These are phyloP conservation scores for Sebastes vulpes DNA, from an alignment of 2,797 vertebrate genomes.

Conservation along the genomic window DNA sequence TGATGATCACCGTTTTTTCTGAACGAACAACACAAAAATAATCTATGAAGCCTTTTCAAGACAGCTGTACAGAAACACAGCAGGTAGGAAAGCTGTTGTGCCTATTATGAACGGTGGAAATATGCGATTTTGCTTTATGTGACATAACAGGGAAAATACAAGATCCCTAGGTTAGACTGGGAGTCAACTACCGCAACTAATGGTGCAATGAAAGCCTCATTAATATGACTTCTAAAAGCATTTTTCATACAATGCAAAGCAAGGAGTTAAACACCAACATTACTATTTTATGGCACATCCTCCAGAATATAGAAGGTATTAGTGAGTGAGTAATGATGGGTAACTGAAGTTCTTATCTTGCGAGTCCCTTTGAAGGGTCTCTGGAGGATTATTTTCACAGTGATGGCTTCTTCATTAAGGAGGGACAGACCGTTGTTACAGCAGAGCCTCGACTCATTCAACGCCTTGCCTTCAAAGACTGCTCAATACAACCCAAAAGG, in stretches of 20 bases:
- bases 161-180: slow-evolving; percentile 31
- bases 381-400: slow-evolving; percentile 22
- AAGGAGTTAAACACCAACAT: neutral
- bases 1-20: neutral
- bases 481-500: slow-evolving; percentile 12
- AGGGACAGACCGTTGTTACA: slow-evolving; percentile 31
- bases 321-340: neutral
- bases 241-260: neutral
- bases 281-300: neutral
- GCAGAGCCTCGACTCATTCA: slow-evolving; percentile 27
- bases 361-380: slow-evolving; percentile 25
- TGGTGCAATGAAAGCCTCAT: slow-evolving; percentile 27
- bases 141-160: slow-evolving; percentile 29
- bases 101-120: slow-evolving; percentile 6
- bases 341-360: slow-evolving; percentile 1
- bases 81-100: neutral
- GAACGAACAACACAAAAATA: neutral
- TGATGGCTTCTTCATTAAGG: slow-evolving; percentile 27
- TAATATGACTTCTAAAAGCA: slow-evolving; percentile 26
- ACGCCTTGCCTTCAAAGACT: slow-evolving; percentile 19
- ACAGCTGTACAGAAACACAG: neutral
- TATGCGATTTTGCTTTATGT: slow-evolving; percentile 36
- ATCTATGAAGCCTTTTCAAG: neutral
- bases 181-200: slow-evolving; percentile 34
- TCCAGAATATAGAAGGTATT: neutral